A percentile compares a stretch with the other conserved stretches of the same genome.
phyloP scores from a whole-genome alignment of 2,888 invertebrate genomes.

The Hoplodrina blanda region DNA sequence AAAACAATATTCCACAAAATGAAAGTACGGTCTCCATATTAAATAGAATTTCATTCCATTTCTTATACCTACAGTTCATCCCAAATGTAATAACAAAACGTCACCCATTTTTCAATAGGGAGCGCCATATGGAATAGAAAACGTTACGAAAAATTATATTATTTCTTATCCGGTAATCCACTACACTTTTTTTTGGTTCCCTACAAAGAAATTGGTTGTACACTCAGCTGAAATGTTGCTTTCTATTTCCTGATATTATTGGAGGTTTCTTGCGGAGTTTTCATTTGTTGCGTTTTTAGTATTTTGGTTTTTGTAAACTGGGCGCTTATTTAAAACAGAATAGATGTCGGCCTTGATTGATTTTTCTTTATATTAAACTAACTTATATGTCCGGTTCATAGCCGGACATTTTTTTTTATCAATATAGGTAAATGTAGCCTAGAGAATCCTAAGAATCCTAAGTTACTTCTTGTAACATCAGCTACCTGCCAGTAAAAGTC shows the following conservation, averaged over 20 bases:
- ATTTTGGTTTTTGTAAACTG: not conserved
- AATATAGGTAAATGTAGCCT: too few species aligned
- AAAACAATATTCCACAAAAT: not conserved
- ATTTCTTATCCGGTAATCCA: constrained; percentile 58
- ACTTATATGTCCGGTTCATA: too few species aligned
- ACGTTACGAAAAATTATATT: constrained; percentile 54
- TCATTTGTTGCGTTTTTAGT: not conserved
- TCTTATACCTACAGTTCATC: constrained; percentile 14
- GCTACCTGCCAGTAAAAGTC: too few species aligned
- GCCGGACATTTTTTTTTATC: too few species aligned
- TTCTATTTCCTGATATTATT: constrained; percentile 17
- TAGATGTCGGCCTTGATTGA: too few species aligned
- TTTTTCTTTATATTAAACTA: too few species aligned
- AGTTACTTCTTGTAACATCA: too few species aligned
- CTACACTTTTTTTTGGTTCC: constrained; percentile 44
- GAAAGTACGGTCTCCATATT: not conserved
- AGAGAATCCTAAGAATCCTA: too few species aligned
- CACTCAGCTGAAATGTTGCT: constrained; percentile 23
- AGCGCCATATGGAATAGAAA: constrained; percentile 46
- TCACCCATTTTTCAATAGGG: constrained; percentile 47
- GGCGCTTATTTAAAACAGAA: too few species aligned
- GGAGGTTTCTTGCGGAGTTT: not conserved
- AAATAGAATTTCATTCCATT: not conserved
- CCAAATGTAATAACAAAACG: constrained; percentile 38
- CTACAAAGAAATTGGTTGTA: constrained; percentile 39